Percentiles rank a stretch among this genome's conserved stretches.
Conservation (phyloP, 1,140 invertebrate species). For the Drosophila lowei region DNA sequence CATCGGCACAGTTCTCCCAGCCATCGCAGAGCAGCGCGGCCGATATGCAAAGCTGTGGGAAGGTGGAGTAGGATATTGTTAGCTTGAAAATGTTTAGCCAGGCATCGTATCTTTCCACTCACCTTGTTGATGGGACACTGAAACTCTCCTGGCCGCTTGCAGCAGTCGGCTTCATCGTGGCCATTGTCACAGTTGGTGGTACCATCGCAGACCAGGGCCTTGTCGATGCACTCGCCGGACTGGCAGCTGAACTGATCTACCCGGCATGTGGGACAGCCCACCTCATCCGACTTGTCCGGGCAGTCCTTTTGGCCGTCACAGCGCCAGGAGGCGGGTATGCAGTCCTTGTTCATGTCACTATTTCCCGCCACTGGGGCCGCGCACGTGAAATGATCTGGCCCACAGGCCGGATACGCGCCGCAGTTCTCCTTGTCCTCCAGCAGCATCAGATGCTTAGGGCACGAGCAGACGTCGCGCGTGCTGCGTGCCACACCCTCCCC, state of each 20-base stretch:
- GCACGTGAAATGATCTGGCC: conserved; percentile 91
- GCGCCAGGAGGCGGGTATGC: conserved; percentile 92
- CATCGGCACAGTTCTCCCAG: conserved; percentile 89
- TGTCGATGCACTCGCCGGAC: conserved; percentile 90
- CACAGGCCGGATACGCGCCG: conserved; percentile 89
- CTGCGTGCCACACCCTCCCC: conserved; percentile 83
- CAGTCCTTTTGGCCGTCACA: conserved; percentile 87
- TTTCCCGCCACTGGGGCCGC: conserved; percentile 79
- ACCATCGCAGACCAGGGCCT: conserved; percentile 88
- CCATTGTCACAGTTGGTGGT: conserved; percentile 89
- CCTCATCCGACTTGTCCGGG: conserved; percentile 91
- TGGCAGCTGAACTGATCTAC: conserved; percentile 89
- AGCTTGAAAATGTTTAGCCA: conserved; percentile 39
- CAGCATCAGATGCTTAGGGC: conserved; percentile 89
- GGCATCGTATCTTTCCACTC: not conserved
- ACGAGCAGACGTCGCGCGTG: conserved; percentile 87
- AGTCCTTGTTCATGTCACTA: conserved; percentile 85
- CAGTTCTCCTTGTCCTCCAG: conserved; percentile 89
- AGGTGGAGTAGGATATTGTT: not conserved
- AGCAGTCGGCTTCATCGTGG: conserved; percentile 87
- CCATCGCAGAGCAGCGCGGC: conserved; percentile 87
- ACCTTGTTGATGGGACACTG: conserved; percentile 85
- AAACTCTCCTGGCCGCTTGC: conserved; percentile 86
- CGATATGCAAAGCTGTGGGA: conserved; percentile 85
- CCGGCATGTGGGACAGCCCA: conserved; percentile 87